Evolutionary conservation across 2,888 invertebrate species (phyloP).

Genomic region (Alitta virens): DNA sequence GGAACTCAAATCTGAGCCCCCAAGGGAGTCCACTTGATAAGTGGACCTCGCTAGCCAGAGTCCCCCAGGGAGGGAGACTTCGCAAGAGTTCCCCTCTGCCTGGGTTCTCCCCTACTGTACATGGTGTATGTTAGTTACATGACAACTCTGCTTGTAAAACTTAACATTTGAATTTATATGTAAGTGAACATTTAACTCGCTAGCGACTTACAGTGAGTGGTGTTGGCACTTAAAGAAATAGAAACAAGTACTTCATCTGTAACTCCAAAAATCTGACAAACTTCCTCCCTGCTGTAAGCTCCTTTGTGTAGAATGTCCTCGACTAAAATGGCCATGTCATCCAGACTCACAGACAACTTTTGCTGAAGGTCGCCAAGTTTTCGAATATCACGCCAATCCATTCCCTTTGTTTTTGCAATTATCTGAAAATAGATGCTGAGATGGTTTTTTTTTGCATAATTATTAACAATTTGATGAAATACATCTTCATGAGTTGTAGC

Average conservation of each 20-base stretch:
- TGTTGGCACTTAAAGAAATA: slow-evolving; percentile 66
- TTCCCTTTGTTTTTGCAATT: slow-evolving; percentile 65
- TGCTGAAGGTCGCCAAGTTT: slow-evolving; percentile 76
- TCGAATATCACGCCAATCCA: slow-evolving; percentile 68
- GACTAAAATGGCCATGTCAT: slow-evolving; percentile 72
- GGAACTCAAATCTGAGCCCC: too few species aligned
- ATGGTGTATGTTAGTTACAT: too few species aligned
- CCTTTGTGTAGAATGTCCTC: slow-evolving; percentile 54
- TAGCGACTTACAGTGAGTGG: slow-evolving; percentile 44
- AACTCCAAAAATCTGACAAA: slow-evolving; percentile 52
- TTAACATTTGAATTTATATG: too few species aligned
- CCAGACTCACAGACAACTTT: slow-evolving; percentile 64
- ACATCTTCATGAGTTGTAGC: not conserved
- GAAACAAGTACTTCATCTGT: slow-evolving; percentile 66
- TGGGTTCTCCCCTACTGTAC: too few species aligned
- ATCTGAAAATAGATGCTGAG: slow-evolving; percentile 59
- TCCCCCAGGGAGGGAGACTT: too few species aligned
- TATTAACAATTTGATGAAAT: not conserved
- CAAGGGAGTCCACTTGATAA: too few species aligned
- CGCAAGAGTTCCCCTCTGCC: too few species aligned
- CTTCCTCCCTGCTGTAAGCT: slow-evolving; percentile 48
- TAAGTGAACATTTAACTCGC: too few species aligned
- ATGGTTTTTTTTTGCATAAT: not conserved
- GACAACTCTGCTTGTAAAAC: too few species aligned
- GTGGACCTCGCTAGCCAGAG: too few species aligned